Base-by-base conservation (phyloP, 2,888 invertebrate species). In the Dryobotodes eremita region DNA sequence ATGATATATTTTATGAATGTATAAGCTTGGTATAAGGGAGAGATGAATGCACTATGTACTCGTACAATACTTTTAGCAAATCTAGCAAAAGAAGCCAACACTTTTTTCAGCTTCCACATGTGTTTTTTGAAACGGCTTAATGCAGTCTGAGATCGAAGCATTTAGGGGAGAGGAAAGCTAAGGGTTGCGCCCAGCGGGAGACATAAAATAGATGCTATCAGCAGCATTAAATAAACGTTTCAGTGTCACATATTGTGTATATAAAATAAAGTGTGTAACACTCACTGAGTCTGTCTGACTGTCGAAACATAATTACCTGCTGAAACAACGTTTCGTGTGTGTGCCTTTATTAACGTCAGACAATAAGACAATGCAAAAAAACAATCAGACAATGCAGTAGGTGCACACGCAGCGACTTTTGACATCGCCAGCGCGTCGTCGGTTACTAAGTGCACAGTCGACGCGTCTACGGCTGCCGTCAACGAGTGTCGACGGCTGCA, bases 191-290 rank as follows among this genome's bases (percentile, higher is more conserved):
- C 86, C 71, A 75, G 61, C n/a, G 85, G 80, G 85, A 84, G 75
- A 80, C 85, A 81, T 87, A 85, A 84, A 86, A 64, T 71, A 84
- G 83, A 84, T 84, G 55, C 59, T 82, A 84, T 84, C 84, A 82
- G 64, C 8, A 65, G 64, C 77, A 77, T 77, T 86, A 84, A 77
- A 82, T 84, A 77, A 82, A 84, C 76, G 70, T 53, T 42, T 71
- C 71, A 65, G 64, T 71, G 73, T 77, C 86, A 74, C 77, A 82
- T 82, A 83, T 82, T 74, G 71, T 77, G 62, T 66, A 77, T 70
- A 31, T 61, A 78, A 69, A 86, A 69, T 77, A 82, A 82, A 62
- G 69, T 65, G 50, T 70, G 57, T 70, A 42, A 61, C 46, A 57
- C 71, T 57, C 50, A 42, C 64, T 65, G 50, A 50, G 26, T 42